Base-by-base conservation (phyloP, 1,140 invertebrate species). In the Drosophila ohnishii region DNA sequence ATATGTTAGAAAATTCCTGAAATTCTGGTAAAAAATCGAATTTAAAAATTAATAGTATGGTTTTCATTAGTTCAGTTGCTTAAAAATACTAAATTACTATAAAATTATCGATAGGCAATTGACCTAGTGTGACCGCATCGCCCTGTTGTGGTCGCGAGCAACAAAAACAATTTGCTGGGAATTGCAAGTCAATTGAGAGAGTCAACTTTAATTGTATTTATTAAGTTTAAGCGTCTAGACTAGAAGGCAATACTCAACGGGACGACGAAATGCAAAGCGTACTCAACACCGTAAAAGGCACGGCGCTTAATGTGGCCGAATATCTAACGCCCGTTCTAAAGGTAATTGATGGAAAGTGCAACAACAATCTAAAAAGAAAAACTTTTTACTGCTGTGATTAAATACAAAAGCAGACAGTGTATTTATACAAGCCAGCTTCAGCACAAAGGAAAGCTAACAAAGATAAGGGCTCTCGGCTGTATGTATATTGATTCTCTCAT, bases 271-370 rank as follows among this genome's bases (percentile, higher is more conserved):
- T 99, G 98, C 97, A 99, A 92, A 98, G 96, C 93, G 95, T 99
- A 28, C 96, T 99, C 34, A 99, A 99, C 91, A 95, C 95, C 19
- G 96, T 99, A 0, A 99, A 99, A 93, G 97, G 98, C 34, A 97
- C 96, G 47, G 98, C 98, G 6, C 93, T 99, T 19, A 97, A 96
- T 74, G 97, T 99, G 22, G 99, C 98, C 8, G 98, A 99, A 92
- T 98, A 97, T 92, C 94, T 99, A 75, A 99, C 97, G 47, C 99
- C 99, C 35, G 96, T 99, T 66, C 92, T 99, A 56, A 99, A 98
- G 95, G 97, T 97, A 94, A 88, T 34, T 28, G 28, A 40, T n/a
- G 37, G 47, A n/a, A 62, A 62, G 19, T 34, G 51, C 39, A 73
- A 57, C 40, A 13, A n/a, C 37, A 57, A n/a, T 48, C 13, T 7